A percentile compares a stretch with the other conserved stretches of the same genome.
Conservation (phyloP, 2,888 invertebrate genomes). For the Cerastis leucographa region DNA sequence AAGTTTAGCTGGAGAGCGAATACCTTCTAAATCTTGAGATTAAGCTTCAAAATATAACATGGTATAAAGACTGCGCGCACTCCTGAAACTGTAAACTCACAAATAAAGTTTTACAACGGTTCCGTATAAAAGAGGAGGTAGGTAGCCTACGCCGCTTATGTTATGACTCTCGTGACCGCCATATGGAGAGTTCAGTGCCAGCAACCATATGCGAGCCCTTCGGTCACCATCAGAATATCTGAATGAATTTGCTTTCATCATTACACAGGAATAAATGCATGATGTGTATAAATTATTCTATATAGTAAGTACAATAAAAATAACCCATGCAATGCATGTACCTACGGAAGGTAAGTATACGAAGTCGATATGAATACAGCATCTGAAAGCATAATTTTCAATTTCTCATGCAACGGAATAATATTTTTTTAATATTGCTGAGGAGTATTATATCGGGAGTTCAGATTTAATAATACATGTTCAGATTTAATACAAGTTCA, state of each 20-base stretch:
- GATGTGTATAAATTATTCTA: too few relatives aligned
- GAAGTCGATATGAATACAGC: not conserved
- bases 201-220: constrained; percentile 26
- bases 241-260: constrained; percentile 57
- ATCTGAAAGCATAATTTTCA: constrained; percentile 6
- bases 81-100: constrained; percentile 16
- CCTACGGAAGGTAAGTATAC: not conserved
- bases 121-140: not conserved
- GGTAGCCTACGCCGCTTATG: not conserved
- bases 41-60: not conserved
- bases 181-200: constrained; percentile 51
- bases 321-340: not conserved
- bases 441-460: not conserved
- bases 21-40: not conserved
- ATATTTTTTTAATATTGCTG: not conserved
- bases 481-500: too few relatives aligned
- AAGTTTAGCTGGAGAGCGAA: not conserved
- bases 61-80: too few relatives aligned
- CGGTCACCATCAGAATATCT: constrained; percentile 46
- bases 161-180: constrained; percentile 50
- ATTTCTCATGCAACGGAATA: not conserved
- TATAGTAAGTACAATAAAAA: too few relatives aligned
- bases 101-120: not conserved
- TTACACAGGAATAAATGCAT: constrained; percentile 20
- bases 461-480: not conserved